Base-by-base conservation (phyloP, 2,113 vertebrate genomes). In the Poeciliopsis prolifica region DNA sequence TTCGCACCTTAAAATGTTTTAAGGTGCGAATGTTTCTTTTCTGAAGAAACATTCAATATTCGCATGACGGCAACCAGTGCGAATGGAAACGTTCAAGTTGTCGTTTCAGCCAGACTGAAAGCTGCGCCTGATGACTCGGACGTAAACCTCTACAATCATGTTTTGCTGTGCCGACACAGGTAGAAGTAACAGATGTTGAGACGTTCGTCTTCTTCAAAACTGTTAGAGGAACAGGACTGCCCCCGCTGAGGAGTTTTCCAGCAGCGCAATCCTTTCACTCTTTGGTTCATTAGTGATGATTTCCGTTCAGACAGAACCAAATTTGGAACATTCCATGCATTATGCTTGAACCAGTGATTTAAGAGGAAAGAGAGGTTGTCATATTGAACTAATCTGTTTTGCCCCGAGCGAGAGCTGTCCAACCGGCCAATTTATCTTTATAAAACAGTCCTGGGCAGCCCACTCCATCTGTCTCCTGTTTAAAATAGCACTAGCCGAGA, bases 401-500 rank as follows among this genome's bases (percentile, higher is more conserved):
- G 79, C 85, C 82, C 70, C 65, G 66, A 82, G 86, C 73, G 4
- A 77, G 37, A 62, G 3, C 66, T 35, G 70, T 64, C 67, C 72
- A 70, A 68, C 66, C 69, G 44, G 79, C 78, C 75, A 71, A 78
- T 80, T 66, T 75, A 61, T 81, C 78, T 76, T 74, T 67, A 66
- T 81, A 60, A 74, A 81, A 62, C 81, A 87, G 73, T 76, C 71
- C 74, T 87, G 73, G 71, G 54, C 77, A 37, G 64, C 24, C 33
- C 24, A 24, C 31, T 54, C 82, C 82, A 85, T 87, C 77, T 85
- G 86, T 84, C 81, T 81, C 71, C 76, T 69, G 76, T 85, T 82
- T 80, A 82, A 87, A 85, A 87, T 87, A 87, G 81, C 64, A 62
- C 76, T 17, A 73, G 69, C 54, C 78, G 60, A 63, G 40, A 75